Conservation (phyloP, 2,888 invertebrate genomes). For the Pseudococcus longispinus region DNA sequence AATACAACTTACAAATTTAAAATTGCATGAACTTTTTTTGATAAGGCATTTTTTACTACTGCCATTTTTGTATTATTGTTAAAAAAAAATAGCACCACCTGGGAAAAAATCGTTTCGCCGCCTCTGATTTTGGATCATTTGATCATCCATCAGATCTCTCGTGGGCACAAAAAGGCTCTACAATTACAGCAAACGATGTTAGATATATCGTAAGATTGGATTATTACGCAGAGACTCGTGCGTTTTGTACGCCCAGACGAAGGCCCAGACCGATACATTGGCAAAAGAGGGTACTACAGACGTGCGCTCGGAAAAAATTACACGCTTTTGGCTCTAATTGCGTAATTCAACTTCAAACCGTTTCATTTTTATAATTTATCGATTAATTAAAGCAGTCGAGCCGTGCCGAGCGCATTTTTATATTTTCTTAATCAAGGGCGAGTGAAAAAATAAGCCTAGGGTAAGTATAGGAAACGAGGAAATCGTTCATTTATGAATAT, state of each 20-base stretch:
- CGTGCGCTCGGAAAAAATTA: slow-evolving; percentile 5
- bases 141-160: too few relatives aligned
- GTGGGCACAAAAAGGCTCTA: too few relatives aligned
- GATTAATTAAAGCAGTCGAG: slow-evolving; percentile 7
- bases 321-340: slow-evolving; percentile 27
- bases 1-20: too few relatives aligned
- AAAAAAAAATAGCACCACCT: too few relatives aligned
- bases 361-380: slow-evolving; percentile 43
- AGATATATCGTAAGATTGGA: too few relatives aligned
- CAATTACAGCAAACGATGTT: too few relatives aligned
- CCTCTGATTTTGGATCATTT: too few relatives aligned
- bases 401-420: neutral
- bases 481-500: neutral
- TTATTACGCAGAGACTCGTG: neutral
- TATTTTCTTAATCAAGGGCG: slow-evolving; percentile 5
- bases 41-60: too few relatives aligned
- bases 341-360: slow-evolving; percentile 26
- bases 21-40: too few relatives aligned
- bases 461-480: neutral
- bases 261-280: neutral
- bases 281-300: neutral
- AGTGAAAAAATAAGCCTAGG: neutral
- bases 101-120: too few relatives aligned
- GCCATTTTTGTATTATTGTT: too few relatives aligned
- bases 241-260: too few relatives aligned